These are phyloP conservation scores for Agriopis leucophaearia DNA, from an alignment of 2,888 invertebrate genomes.

Conservation along the genomic window DNA sequence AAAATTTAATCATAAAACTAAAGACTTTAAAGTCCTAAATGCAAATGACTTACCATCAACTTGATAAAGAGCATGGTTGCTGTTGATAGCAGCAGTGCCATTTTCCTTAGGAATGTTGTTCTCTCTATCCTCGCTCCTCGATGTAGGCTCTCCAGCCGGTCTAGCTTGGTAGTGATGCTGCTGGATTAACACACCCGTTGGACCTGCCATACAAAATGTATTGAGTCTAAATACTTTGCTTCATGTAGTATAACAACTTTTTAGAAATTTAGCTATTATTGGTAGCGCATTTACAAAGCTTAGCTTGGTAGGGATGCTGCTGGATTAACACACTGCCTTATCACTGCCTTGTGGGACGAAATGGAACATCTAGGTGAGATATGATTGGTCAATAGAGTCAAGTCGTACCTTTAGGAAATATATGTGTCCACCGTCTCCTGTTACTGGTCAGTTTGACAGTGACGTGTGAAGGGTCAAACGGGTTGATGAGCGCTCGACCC, in stretches of 20 bases:
- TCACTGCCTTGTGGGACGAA: constrained; percentile 82
- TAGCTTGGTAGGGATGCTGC: constrained; percentile 96
- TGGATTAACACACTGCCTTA: constrained; percentile 95
- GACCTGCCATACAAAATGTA: constrained; percentile 83
- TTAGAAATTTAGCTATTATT: too few species aligned
- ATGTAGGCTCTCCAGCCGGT: constrained; percentile 85
- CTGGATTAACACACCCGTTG: constrained; percentile 95
- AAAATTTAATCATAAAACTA: too few species aligned
- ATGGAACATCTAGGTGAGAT: constrained; percentile 75
- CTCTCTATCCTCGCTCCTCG: constrained; percentile 63
- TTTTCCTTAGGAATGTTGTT: constrained; percentile 67
- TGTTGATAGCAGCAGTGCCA: constrained; percentile 57
- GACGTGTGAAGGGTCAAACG: constrained; percentile 99
- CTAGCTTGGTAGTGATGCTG: constrained; percentile 97
- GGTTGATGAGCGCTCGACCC: constrained; percentile 96
- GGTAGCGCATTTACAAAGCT: too few species aligned
- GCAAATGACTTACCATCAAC: constrained; percentile 70
- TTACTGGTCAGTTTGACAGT: constrained; percentile 98
- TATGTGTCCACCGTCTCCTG: constrained; percentile 98
- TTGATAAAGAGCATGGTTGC: constrained; percentile 76
- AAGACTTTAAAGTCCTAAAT: too few species aligned
- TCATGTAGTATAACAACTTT: too few species aligned
- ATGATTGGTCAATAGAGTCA: background rate
- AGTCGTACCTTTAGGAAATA: constrained; percentile 94
- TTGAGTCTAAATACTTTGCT: too few species aligned